phyloP scores from a whole-genome alignment of 1,140 invertebrate species.

The Lasaia peninsularis region DNA sequence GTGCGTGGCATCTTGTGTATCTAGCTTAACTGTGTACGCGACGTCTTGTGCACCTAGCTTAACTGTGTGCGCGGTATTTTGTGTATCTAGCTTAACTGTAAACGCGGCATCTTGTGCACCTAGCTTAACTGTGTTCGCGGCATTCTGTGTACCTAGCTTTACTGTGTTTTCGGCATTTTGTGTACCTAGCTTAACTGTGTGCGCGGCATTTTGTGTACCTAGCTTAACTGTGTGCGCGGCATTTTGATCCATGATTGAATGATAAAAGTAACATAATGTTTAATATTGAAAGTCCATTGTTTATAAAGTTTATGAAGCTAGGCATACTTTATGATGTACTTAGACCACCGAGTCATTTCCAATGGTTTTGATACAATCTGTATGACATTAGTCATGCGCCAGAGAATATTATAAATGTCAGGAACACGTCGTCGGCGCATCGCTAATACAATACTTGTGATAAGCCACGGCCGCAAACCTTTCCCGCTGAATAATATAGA shows the following conservation, averaged over 20 bases:
- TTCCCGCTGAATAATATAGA: neutral
- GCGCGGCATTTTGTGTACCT: too few relatives aligned
- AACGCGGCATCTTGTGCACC: too few relatives aligned
- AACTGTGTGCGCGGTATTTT: too few relatives aligned
- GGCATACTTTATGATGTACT: slow-evolving; percentile 2
- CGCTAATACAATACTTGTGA: slow-evolving; percentile 47
- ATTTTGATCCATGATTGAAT: neutral
- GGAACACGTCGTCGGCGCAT: slow-evolving; percentile 37
- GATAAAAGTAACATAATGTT: neutral
- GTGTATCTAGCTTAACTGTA: too few relatives aligned
- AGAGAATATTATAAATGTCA: slow-evolving; percentile 57
- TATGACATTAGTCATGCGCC: slow-evolving; percentile 46
- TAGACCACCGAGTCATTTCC: slow-evolving; percentile 24
- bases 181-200: too few relatives aligned
- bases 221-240: too few relatives aligned
- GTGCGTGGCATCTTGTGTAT: too few relatives aligned
- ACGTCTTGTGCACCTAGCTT: too few relatives aligned
- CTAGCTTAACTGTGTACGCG: too few relatives aligned
- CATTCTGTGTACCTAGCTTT: too few relatives aligned
- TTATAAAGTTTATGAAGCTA: neutral
- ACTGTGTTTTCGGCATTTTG: too few relatives aligned
- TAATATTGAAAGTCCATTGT: neutral
- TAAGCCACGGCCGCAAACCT: slow-evolving; percentile 33
- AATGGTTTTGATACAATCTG: slow-evolving; percentile 51
- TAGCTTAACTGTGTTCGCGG: too few relatives aligned